Conservation (phyloP, 2,113 vertebrate genomes). For the Pterocles gutturalis region DNA sequence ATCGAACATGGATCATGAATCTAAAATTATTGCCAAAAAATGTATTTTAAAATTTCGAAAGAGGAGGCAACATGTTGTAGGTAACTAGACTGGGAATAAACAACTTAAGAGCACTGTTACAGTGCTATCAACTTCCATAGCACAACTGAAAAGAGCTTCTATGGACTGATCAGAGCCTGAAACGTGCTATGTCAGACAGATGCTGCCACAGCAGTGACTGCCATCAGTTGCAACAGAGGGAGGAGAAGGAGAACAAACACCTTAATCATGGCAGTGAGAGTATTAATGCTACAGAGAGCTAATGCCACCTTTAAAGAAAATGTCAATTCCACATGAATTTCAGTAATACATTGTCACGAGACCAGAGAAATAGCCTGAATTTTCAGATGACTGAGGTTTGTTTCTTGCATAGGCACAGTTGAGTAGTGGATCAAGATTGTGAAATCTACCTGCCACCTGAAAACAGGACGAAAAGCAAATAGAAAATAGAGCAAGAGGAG, state of each 20-base stretch:
- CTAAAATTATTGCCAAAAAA: neutral
- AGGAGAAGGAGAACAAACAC: neutral
- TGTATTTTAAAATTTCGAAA: neutral
- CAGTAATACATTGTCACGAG: neutral
- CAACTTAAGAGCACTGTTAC: neutral
- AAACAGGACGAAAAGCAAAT: neutral
- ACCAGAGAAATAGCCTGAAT: neutral
- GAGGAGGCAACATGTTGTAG: neutral
- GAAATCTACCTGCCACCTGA: neutral
- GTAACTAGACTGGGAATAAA: neutral
- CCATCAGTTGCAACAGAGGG: too few species aligned
- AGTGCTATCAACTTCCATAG: neutral
- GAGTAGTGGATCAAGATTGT: neutral
- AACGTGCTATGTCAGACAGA: neutral
- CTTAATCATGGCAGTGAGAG: neutral
- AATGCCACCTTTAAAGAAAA: neutral
- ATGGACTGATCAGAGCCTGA: neutral
- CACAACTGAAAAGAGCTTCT: neutral
- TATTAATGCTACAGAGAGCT: neutral
- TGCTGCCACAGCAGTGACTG: neutral
- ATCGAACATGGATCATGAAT: accelerated
- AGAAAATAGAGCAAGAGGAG: neutral
- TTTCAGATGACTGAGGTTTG: neutral
- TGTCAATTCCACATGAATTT: neutral
- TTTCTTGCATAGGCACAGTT: accelerated